These are phyloP conservation scores for Isurus oxyrinchus DNA, from an alignment of 2,113 vertebrate species.

Conservation along the genomic window DNA sequence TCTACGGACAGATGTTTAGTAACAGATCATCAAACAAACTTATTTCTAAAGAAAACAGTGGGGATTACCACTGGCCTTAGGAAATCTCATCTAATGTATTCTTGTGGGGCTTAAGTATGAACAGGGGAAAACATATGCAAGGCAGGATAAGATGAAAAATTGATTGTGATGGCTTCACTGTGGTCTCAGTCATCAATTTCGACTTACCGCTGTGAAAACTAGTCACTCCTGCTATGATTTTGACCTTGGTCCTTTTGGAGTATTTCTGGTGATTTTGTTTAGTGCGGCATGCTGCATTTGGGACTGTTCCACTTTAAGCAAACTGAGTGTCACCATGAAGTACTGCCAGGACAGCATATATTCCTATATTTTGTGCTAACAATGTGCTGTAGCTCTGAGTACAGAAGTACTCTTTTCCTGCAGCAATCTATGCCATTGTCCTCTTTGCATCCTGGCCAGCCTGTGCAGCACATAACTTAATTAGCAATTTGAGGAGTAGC, in stretches of 20 bases:
- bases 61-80: not conserved
- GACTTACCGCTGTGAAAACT: not conserved
- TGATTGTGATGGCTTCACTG: not conserved
- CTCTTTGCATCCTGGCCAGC: not conserved
- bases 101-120: not conserved
- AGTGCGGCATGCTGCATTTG: not conserved
- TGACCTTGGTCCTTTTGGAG: not conserved
- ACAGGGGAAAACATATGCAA: not conserved
- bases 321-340: not conserved
- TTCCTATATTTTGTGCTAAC: not conserved
- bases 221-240: not conserved
- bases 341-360: not conserved
- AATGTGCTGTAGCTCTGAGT: not conserved
- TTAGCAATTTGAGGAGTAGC: not conserved
- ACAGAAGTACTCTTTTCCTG: not conserved
- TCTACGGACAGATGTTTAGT: not conserved
- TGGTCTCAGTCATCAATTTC: not conserved
- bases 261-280: not conserved
- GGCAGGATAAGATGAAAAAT: not conserved
- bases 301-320: not conserved
- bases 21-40: not conserved
- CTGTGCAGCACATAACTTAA: not conserved
- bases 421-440: not conserved
- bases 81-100: not conserved
- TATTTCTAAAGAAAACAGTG: not conserved